A percentile compares a stretch with the other conserved stretches of the same genome.
phyloP scores from a whole-genome alignment of 37 sponge, comb jelly and placozoan species.

The Beroe forskalii region DNA sequence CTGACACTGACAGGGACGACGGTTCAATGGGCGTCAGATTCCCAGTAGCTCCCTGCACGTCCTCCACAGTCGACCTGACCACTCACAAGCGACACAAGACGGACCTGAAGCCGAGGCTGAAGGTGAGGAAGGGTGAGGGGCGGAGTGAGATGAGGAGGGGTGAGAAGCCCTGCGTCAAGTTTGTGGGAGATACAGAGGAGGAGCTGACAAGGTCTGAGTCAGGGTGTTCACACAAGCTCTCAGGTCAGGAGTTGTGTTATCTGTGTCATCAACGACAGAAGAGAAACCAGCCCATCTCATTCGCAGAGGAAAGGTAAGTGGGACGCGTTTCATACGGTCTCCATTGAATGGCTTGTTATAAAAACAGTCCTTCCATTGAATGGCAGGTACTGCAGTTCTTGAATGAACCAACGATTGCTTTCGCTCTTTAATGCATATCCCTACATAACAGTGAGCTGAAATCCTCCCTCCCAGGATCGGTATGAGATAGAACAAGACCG shows the following conservation, averaged over 20 bases:
- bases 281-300: conserved; percentile 74
- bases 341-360: neutral
- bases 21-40: no score
- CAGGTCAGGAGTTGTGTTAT: conserved; percentile 85
- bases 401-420: no score
- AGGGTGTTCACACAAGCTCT: conserved; percentile 3
- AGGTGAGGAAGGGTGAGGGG: neutral
- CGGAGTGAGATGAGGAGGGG: neutral
- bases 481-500: conserved; percentile 70
- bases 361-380: no score
- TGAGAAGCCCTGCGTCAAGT: neutral
- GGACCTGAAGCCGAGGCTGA: conserved; percentile 3
- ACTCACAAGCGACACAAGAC: neutral
- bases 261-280: conserved; percentile 82
- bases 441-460: no score
- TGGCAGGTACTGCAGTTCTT: no score
- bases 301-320: conserved; percentile 70
- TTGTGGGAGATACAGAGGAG: no score
- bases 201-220: neutral
- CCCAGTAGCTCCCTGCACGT: neutral
- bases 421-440: no score
- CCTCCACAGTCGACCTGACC: neutral
- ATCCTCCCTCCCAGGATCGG: conserved; percentile 16
- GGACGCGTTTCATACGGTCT: neutral
- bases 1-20: no score